Conservation (phyloP, 2,888 invertebrate species). For the Acanthosepion esculentum region DNA sequence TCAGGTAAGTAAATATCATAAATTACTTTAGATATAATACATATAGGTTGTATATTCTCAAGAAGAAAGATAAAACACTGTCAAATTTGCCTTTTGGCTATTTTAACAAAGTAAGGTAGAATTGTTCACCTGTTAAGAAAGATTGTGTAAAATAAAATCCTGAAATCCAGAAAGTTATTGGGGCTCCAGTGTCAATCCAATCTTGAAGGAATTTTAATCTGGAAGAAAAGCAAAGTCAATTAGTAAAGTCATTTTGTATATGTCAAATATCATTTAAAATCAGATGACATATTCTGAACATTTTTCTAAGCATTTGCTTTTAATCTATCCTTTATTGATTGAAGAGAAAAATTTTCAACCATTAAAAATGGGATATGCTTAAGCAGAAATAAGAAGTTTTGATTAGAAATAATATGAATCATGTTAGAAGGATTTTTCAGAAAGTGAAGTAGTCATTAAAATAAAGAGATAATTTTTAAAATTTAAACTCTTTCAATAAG, state of each 20-base stretch:
- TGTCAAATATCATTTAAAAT: not conserved
- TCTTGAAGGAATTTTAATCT: slow-evolving; percentile 78
- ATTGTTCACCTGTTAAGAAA: slow-evolving; percentile 73
- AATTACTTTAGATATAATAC: too few species aligned
- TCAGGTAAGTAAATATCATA: too few species aligned
- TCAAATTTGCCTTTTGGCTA: not conserved
- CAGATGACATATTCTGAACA: not conserved
- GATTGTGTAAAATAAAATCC: slow-evolving; percentile 77
- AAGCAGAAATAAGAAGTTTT: too few species aligned
- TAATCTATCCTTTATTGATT: too few species aligned
- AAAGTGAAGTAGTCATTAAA: too few species aligned
- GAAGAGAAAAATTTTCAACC: too few species aligned
- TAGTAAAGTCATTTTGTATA: not conserved
- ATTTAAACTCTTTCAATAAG: too few species aligned
- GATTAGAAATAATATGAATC: too few species aligned
- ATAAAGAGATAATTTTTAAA: too few species aligned
- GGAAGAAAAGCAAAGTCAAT: slow-evolving; percentile 54
- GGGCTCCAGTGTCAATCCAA: slow-evolving; percentile 76
- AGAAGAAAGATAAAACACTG: not conserved
- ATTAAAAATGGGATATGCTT: too few species aligned
- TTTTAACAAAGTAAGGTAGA: not conserved
- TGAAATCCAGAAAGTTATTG: slow-evolving; percentile 76
- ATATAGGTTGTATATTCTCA: not conserved
- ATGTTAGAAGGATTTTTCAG: too few species aligned
- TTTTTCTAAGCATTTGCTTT: too few species aligned